phyloP scores from a whole-genome alignment of 2,113 vertebrate genomes.

The Gulo gulo region DNA sequence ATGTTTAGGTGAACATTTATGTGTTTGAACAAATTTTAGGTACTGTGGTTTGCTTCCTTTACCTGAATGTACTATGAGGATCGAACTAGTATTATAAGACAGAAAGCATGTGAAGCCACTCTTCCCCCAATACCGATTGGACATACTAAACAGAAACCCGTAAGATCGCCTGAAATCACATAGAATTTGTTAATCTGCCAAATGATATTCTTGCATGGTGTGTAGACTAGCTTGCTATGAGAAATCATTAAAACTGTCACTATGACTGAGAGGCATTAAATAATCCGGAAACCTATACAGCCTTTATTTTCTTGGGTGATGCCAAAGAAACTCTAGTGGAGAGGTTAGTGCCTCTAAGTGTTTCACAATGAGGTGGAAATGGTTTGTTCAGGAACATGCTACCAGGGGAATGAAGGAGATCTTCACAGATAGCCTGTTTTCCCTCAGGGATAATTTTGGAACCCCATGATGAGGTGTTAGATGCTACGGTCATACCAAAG shows the following conservation, averaged over 20 bases:
- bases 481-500: background rate
- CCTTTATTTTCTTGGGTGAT: background rate
- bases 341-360: background rate
- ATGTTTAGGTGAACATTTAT: background rate
- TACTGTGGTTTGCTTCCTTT: background rate
- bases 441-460: background rate
- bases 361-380: background rate
- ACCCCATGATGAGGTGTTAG: background rate
- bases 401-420: background rate
- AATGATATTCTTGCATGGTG: accelerated
- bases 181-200: background rate
- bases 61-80: background rate
- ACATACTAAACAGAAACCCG: background rate
- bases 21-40: background rate
- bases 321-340: background rate
- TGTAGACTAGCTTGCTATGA: background rate
- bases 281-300: background rate
- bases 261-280: background rate
- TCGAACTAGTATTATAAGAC: background rate
- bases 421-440: background rate
- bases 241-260: background rate
- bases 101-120: background rate
- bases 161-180: background rate
- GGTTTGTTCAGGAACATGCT: background rate
- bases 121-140: background rate